These are phyloP conservation scores for Monodelphis domestica DNA, from an alignment of 2,797 vertebrate species.

Conservation along the genomic window DNA sequence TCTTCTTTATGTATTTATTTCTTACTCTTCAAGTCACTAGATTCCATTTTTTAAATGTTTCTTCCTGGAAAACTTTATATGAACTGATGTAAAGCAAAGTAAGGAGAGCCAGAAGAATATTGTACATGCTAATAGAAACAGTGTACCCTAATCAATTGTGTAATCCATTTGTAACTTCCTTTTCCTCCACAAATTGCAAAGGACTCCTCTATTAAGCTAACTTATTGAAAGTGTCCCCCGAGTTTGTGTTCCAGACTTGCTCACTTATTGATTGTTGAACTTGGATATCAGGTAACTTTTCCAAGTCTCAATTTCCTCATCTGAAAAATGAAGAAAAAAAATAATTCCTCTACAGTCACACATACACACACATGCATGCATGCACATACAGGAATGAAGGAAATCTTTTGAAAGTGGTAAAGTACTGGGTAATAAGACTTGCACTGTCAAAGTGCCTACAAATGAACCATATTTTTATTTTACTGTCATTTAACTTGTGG, in stretches of 20 bases:
- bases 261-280: not conserved
- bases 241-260: not conserved
- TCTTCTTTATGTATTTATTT: not conserved
- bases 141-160: too few species aligned
- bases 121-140: too few species aligned
- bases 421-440: not conserved
- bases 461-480: not conserved
- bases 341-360: not conserved
- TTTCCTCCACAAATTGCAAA: not conserved
- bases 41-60: not conserved
- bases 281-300: not conserved
- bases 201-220: not conserved
- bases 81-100: too few species aligned
- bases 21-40: not conserved
- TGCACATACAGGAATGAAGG: not conserved
- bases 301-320: not conserved
- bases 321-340: not conserved
- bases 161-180: too few species aligned
- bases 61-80: too few species aligned
- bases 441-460: not conserved
- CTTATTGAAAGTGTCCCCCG: not conserved
- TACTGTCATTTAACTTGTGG: conserved; percentile 15
- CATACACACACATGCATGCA: not conserved
- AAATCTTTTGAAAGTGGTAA: not conserved
- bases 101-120: too few species aligned